phyloP scores from a whole-genome alignment of 2,888 invertebrate species.

The Clusia tigrina region DNA sequence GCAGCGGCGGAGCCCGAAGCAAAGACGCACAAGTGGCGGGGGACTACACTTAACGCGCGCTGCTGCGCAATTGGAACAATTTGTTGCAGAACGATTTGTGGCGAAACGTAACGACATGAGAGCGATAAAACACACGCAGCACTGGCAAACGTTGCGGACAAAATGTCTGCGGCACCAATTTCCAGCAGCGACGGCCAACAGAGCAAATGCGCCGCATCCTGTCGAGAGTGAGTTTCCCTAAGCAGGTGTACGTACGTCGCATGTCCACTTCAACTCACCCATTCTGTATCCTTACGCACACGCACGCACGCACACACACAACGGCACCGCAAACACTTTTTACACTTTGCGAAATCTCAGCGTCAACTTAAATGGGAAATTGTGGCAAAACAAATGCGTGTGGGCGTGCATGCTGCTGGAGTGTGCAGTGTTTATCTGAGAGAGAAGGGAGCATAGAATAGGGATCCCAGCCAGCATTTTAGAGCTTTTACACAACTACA shows the following conservation, averaged over 20 bases:
- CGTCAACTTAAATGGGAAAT: conserved; percentile 6
- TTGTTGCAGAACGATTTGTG: neutral
- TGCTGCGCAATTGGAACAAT: neutral
- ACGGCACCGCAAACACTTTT: neutral
- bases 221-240: neutral
- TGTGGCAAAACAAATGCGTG: neutral
- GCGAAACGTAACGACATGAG: neutral
- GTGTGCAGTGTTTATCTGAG: neutral
- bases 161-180: conserved; percentile 4
- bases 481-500: too few species aligned
- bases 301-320: too few species aligned
- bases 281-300: too few species aligned
- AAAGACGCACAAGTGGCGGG: neutral
- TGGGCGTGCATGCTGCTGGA: conserved; percentile 7
- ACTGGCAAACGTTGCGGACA: conserved; percentile 16
- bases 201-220: neutral
- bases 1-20: neutral
- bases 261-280: too few species aligned
- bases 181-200: neutral
- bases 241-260: too few species aligned
- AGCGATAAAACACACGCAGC: conserved; percentile 1
- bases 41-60: neutral
- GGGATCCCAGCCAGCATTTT: too few species aligned
- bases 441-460: too few species aligned
- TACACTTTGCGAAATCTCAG: neutral